A percentile compares a stretch with the other conserved stretches of the same genome.
These are phyloP conservation scores for zebrafish (Danio rerio) DNA, from an alignment of 2,113 vertebrate species.

Conservation along the genomic window DNA sequence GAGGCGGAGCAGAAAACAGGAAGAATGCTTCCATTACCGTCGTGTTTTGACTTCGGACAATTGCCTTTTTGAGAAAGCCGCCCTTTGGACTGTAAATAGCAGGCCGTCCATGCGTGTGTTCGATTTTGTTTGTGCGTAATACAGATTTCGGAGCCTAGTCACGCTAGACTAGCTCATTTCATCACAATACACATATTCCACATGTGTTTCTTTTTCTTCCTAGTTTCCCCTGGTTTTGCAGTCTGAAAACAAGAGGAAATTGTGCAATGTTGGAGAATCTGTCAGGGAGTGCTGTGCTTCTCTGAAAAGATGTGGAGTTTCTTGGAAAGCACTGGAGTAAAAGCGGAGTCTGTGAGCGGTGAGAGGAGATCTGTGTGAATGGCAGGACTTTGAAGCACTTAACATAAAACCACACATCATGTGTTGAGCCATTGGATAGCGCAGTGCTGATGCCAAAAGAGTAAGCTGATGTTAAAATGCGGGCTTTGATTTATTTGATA, in stretches of 20 bases:
- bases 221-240: not conserved
- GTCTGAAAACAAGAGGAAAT: constrained; percentile 34
- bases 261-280: constrained; percentile 39
- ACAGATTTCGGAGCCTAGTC: constrained; percentile 32
- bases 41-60: constrained; percentile 19
- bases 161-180: constrained; percentile 28
- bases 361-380: constrained; percentile 24
- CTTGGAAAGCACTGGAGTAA: constrained; percentile 22
- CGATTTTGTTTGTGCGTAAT: constrained; percentile 65
- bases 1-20: not conserved
- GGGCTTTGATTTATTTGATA: not conserved
- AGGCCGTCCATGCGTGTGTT: constrained; percentile 61
- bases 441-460: constrained; percentile 19
- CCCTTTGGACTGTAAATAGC: constrained; percentile 78
- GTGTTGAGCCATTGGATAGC: constrained; percentile 1
- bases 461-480: not conserved
- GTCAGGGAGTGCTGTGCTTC: constrained; percentile 12
- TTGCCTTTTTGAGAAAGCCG: constrained; percentile 65
- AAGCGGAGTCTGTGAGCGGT: constrained; percentile 25
- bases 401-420: constrained; percentile 8
- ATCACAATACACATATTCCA: constrained; percentile 41
- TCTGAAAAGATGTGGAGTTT: constrained; percentile 33
- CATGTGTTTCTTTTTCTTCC: constrained; percentile 32
- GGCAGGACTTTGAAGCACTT: constrained; percentile 19
- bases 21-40: constrained; percentile 19